phyloP scores from a whole-genome alignment of 1,140 invertebrate genomes.

The Ditylenchus dipsaci region DNA sequence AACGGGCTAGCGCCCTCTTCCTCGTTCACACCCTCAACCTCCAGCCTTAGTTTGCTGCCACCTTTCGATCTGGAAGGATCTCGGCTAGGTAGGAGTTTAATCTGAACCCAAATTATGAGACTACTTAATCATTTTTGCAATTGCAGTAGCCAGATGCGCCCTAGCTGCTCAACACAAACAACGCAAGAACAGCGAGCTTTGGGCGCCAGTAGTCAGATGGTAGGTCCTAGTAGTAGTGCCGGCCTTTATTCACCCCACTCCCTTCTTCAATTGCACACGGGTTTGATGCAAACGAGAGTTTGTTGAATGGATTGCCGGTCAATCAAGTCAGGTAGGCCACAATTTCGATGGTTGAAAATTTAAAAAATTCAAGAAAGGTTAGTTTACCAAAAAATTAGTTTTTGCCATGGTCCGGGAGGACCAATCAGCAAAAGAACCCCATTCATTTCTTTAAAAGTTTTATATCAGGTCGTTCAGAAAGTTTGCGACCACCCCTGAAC shows the following conservation, averaged over 20 bases:
- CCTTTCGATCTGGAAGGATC: not conserved
- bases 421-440: no score
- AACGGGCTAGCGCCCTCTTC: no score
- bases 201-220: not conserved
- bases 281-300: conserved; percentile 5
- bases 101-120: no score
- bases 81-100: not conserved
- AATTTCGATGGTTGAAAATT: not conserved
- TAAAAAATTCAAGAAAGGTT: no score
- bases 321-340: conserved; percentile 1
- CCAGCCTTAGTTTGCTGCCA: not conserved
- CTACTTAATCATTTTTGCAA: no score
- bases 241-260: not conserved
- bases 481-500: no score
- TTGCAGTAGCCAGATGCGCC: not conserved
- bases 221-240: not conserved
- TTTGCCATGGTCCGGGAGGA: no score
- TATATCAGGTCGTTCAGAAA: no score
- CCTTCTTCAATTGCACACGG: not conserved
- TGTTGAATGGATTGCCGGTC: conserved; percentile 4
- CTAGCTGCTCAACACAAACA: not conserved
- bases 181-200: not conserved
- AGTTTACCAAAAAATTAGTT: no score
- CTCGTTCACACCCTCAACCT: not conserved
- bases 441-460: not conserved